Conservation (phyloP, 2,888 invertebrate genomes). For the Drosophila bunnanda region DNA sequence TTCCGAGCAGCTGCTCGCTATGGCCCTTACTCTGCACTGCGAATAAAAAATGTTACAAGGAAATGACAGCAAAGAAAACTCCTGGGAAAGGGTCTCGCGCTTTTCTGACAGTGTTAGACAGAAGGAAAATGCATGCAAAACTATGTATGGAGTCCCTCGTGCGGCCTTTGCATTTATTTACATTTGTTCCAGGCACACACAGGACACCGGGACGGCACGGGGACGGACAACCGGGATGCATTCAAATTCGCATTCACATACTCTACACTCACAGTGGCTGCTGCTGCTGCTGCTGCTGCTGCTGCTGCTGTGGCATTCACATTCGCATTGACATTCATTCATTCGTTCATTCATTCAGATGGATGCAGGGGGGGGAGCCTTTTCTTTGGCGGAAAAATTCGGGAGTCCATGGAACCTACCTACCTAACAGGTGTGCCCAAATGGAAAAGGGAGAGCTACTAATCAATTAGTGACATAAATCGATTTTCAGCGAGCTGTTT, state of each 20-base stretch:
- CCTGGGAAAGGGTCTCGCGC: no score
- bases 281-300: neutral
- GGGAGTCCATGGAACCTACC: conserved; percentile 4
- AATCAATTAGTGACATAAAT: conserved; percentile 57
- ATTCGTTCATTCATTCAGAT: conserved; percentile 16
- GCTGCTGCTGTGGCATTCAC: conserved; percentile 49
- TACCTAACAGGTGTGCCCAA: conserved; percentile 24
- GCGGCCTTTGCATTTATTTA: conserved; percentile 72
- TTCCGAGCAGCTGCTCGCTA: conserved; percentile 65
- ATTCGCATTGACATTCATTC: conserved; percentile 43
- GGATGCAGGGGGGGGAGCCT: conserved; percentile 37
- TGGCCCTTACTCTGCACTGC: conserved; percentile 23
- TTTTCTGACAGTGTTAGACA: neutral
- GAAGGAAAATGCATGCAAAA: conserved; percentile 66
- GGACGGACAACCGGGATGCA: conserved; percentile 44
- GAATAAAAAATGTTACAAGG: neutral
- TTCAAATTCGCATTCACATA: conserved; percentile 40
- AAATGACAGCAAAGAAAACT: neutral
- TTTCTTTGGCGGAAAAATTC: conserved; percentile 40
- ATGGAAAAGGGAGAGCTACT: conserved; percentile 26
- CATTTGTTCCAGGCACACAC: conserved; percentile 53
- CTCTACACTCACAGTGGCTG: conserved; percentile 54
- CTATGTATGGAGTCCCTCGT: conserved; percentile 55
- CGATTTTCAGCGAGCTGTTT: conserved; percentile 22
- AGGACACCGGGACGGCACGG: conserved; percentile 17